These are phyloP conservation scores for Mustela lutreola DNA, from an alignment of 2,113 vertebrate genomes.

Conservation along the genomic window DNA sequence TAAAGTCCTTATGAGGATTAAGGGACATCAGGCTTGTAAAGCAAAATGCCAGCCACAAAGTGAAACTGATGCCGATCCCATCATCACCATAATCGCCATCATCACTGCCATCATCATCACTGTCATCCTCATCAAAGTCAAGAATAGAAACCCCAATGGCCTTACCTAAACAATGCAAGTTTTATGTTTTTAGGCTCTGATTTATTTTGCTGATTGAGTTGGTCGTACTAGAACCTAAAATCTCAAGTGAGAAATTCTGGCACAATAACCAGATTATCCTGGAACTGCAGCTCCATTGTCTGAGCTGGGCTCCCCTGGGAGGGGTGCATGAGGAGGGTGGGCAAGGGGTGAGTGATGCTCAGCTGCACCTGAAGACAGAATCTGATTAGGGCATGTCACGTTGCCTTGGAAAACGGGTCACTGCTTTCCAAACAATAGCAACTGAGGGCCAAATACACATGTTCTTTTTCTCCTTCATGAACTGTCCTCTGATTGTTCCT, in stretches of 20 bases:
- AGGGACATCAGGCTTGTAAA: not conserved
- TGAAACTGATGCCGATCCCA: not conserved
- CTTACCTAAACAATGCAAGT: not conserved
- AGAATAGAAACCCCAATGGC: not conserved
- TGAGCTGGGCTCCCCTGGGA: not conserved
- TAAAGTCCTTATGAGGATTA: not conserved
- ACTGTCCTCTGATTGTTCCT: not conserved
- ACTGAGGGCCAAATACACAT: not conserved
- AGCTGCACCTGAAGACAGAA: not conserved
- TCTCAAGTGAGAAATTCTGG: not conserved
- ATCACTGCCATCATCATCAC: not conserved
- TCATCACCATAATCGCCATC: not conserved
- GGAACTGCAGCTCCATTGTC: not conserved
- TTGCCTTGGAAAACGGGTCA: constrained; percentile 6
- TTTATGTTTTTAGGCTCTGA: not conserved
- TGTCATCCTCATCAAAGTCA: not conserved
- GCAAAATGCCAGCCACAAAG: not conserved
- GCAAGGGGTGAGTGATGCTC: not conserved
- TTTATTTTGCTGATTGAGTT: not conserved
- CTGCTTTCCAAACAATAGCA: not conserved
- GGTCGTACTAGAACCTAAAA: not conserved
- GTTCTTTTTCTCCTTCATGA: constrained; percentile 10
- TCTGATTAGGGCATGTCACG: not conserved
- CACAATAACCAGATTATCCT: not conserved
- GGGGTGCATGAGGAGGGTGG: not conserved